These are phyloP conservation scores for Avahi laniger DNA, from an alignment of 2,797 vertebrate genomes.

Conservation along the genomic window DNA sequence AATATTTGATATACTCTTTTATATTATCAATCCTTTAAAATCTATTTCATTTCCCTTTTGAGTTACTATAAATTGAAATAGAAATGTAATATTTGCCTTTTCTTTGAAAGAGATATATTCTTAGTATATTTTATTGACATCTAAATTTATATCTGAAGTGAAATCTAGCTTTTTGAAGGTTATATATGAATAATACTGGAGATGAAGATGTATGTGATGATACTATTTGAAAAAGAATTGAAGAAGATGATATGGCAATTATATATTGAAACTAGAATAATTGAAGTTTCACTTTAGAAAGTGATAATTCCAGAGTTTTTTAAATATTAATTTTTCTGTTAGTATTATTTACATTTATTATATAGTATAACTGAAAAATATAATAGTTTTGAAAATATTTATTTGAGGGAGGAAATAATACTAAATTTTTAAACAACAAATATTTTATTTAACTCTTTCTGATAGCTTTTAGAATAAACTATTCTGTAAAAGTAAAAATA, in stretches of 20 bases:
- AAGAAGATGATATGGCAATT: neutral
- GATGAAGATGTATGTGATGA: neutral
- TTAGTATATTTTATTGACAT: conserved; percentile 23
- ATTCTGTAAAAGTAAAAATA: neutral
- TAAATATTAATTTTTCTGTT: neutral
- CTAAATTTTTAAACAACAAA: neutral
- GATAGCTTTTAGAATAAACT: neutral
- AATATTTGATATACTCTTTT: conserved; percentile 36
- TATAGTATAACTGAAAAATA: neutral
- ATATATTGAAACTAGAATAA: neutral
- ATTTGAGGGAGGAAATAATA: neutral
- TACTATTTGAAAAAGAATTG: neutral
- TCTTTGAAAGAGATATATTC: conserved; percentile 36
- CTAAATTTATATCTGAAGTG: conserved; percentile 44
- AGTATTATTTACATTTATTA: neutral
- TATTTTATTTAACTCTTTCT: neutral
- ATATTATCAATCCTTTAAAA: conserved; percentile 30
- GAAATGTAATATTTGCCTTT: conserved; percentile 44
- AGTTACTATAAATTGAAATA: conserved; percentile 59
- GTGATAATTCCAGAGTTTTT: neutral
- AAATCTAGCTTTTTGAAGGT: neutral
- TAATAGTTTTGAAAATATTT: neutral
- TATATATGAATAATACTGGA: conserved; percentile 3
- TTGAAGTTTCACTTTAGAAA: neutral
- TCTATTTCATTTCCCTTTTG: conserved; percentile 63